Base-by-base conservation (phyloP, 2,797 vertebrate species). In the Anabacerthia variegaticeps region DNA sequence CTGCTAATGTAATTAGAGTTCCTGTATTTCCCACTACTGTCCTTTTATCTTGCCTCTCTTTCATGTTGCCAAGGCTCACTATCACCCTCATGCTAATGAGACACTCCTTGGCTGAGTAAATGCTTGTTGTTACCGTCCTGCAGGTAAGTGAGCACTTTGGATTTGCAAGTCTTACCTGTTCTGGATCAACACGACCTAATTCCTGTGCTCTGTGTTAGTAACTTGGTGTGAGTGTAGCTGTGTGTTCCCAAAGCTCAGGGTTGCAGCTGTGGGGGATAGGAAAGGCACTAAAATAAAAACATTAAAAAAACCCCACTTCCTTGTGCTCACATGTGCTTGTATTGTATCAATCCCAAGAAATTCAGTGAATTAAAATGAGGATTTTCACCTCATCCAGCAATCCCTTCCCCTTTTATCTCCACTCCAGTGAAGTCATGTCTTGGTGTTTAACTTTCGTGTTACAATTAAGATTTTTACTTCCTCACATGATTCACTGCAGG, bases 391-490 rank as follows among this genome's bases (percentile, higher is more conserved):
- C 81, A 67, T 85, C 84, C 73, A 28, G 39, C 73, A 93, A 87
- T 95, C 79, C 81, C 68, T 77, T 81, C 81, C 92, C 81, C 89
- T 97, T 97, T 97, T 96, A 97, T 89, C 34, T 96, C 43, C 77
- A 75, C 82, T 93, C 88, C 88, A 90, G 95, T 95, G 96, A 96
- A 97, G 97, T 96, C 81, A 92, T 86, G 91, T 92, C 96, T 97
- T 94, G 92, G 90, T 94, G 94, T 95, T 97, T 95, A 94, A 94
- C 93, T 97, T 97, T 89, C 91, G 59, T 85, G 92, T 83, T 89
- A 49, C 92, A 96, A 77, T 97, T 96, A 96, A 96, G 96, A 86
- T 92, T 97, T 97, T 96, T 87, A 77, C 95, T 98, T 98, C 92
- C 97, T 92, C 69, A 30, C 39, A 49, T 92, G 94, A 95, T 97